Percentiles rank a stretch among this genome's conserved stretches.
phyloP scores from a whole-genome alignment of 1,140 invertebrate genomes.

The Mactra quadrangularis region DNA sequence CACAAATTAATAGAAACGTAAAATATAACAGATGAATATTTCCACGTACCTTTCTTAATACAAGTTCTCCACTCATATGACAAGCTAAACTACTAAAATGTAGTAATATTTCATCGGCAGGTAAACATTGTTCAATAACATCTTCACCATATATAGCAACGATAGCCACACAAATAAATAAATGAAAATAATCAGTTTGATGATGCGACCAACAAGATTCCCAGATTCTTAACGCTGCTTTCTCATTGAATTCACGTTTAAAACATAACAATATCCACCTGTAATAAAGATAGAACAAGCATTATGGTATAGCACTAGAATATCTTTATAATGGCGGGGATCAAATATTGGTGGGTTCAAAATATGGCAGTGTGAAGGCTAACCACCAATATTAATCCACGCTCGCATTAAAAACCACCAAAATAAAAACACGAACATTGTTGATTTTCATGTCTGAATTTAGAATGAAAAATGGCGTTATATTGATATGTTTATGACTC shows the following conservation, averaged over 20 bases:
- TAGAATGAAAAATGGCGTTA: too few species aligned
- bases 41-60: conserved; percentile 90
- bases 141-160: conserved; percentile 95
- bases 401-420: too few species aligned
- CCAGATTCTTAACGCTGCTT: conserved; percentile 94
- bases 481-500: too few species aligned
- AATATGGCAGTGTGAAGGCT: too few species aligned
- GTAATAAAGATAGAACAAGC: conserved; percentile 84
- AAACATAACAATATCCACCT: conserved; percentile 96
- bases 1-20: too few species aligned
- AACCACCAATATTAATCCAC: too few species aligned
- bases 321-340: too few species aligned
- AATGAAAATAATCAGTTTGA: conserved; percentile 95
- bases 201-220: conserved; percentile 97
- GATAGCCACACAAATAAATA: conserved; percentile 95
- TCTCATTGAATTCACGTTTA: conserved; percentile 93
- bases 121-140: conserved; percentile 93
- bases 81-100: conserved; percentile 97
- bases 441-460: too few species aligned
- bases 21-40: too few species aligned
- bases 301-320: too few species aligned
- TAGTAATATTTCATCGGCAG: conserved; percentile 96
- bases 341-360: too few species aligned
- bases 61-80: conserved; percentile 97
- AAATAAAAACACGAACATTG: too few species aligned